A percentile compares a stretch with the other conserved stretches of the same genome.
phyloP scores from a whole-genome alignment of 2,113 vertebrate genomes.

The Mirza zaza region DNA sequence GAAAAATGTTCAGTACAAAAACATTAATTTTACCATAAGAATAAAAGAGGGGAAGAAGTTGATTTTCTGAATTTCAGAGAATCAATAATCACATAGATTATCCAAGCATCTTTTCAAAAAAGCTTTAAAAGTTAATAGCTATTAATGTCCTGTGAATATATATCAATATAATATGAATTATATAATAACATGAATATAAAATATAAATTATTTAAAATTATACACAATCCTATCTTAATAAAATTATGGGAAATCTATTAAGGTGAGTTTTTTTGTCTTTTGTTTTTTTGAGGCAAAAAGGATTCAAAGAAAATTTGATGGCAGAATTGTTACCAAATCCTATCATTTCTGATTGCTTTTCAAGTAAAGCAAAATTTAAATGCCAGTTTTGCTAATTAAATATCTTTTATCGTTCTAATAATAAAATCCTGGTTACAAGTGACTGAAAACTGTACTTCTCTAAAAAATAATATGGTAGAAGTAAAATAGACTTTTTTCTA shows the following conservation, averaged over 20 bases:
- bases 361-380: constrained; percentile 31
- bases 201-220: constrained; percentile 2
- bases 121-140: neutral
- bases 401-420: neutral
- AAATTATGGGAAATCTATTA: neutral
- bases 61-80: constrained; percentile 36
- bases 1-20: neutral
- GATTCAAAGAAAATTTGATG: constrained; percentile 27
- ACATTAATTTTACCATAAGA: neutral
- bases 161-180: neutral
- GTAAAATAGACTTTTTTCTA: neutral
- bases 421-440: neutral
- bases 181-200: neutral
- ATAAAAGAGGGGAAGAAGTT: neutral
- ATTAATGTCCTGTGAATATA: neutral
- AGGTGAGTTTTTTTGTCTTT: neutral
- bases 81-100: neutral
- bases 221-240: neutral
- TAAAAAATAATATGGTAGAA: neutral
- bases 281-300: neutral
- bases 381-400: neutral
- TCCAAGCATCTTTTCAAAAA: neutral
- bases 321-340: neutral
- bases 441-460: neutral
- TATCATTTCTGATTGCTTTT: constrained; percentile 38